Percentiles rank a stretch among this genome's conserved stretches.
Evolutionary conservation across 2,113 vertebrate species (phyloP).

Genomic region (Oncorhynchus nerka): DNA sequence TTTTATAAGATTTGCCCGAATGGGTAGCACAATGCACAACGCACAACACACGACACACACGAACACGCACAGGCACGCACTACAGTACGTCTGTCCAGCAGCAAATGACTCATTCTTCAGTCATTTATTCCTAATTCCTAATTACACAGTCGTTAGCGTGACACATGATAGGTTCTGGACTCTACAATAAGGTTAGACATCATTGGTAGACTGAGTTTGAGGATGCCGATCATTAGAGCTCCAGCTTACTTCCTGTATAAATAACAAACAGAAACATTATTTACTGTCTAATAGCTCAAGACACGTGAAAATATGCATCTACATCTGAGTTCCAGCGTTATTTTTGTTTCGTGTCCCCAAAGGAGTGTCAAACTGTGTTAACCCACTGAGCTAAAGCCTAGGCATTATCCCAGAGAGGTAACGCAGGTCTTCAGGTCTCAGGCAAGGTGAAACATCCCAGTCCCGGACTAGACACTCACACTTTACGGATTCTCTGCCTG

Average conservation of each 20-base stretch:
- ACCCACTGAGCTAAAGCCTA: no score
- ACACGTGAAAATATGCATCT: no score
- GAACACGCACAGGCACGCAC: background rate
- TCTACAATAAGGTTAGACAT: background rate
- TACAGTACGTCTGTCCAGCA: background rate
- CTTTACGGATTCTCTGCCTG: slow-evolving; percentile 84
- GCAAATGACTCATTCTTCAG: background rate
- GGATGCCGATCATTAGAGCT: background rate
- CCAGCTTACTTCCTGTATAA: background rate
- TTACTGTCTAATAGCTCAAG: background rate
- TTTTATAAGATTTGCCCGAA: background rate
- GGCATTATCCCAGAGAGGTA: no score
- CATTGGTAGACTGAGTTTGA: background rate
- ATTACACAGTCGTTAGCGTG: background rate
- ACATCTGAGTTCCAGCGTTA: no score
- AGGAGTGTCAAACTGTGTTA: no score
- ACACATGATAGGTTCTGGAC: background rate
- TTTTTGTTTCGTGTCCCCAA: no score
- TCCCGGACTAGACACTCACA: slow-evolving; percentile 53
- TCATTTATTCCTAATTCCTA: background rate
- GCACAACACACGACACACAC: background rate
- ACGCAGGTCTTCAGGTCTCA: no score
- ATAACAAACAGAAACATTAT: background rate
- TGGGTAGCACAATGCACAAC: no score
- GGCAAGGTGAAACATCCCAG: no score